Conservation (phyloP, 2,797 vertebrate genomes). For the Chaetodon trifasciatus region DNA sequence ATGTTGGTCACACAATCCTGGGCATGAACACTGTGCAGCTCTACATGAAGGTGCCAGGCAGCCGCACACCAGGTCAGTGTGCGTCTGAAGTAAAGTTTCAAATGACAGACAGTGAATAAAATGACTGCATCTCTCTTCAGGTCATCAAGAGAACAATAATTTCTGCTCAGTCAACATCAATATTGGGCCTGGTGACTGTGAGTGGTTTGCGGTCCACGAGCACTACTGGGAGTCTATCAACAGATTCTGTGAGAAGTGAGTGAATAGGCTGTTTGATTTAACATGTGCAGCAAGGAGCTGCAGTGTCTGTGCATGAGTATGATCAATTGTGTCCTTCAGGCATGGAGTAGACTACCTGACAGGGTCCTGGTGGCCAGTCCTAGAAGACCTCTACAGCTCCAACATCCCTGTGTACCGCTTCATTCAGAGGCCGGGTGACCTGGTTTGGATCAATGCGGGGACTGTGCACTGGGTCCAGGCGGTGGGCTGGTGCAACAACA, state of each 20-base stretch:
- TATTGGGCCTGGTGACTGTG: slow-evolving; percentile 98
- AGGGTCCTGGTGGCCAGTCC: slow-evolving; percentile 99
- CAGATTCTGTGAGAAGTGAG: slow-evolving; percentile 99
- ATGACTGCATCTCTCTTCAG: slow-evolving; percentile 73
- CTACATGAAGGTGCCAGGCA: slow-evolving; percentile 99
- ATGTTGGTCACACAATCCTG: slow-evolving; percentile 96
- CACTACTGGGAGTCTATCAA: slow-evolving; percentile 97
- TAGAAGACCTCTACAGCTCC: slow-evolving; percentile 97
- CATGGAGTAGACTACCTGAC: slow-evolving; percentile 93
- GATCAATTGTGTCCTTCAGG: slow-evolving; percentile 74
- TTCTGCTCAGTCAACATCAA: slow-evolving; percentile 99
- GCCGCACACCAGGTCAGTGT: slow-evolving; percentile 93
- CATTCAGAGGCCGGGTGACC: slow-evolving; percentile 98
- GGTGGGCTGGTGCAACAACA: slow-evolving; percentile 98
- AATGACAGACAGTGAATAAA: background rate
- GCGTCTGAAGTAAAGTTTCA: background rate
- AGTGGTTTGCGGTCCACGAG: slow-evolving; percentile 99
- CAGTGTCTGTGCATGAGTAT: background rate
- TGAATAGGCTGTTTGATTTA: background rate
- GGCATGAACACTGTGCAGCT: slow-evolving; percentile 99
- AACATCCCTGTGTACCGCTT: slow-evolving; percentile 99
- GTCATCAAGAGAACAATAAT: slow-evolving; percentile 99
- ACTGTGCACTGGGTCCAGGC: slow-evolving; percentile 99
- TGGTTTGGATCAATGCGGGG: slow-evolving; percentile 99
- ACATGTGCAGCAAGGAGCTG: too few species aligned